Conservation (phyloP, 2,888 invertebrate genomes). For the Hirtodrosophila trivittata region DNA sequence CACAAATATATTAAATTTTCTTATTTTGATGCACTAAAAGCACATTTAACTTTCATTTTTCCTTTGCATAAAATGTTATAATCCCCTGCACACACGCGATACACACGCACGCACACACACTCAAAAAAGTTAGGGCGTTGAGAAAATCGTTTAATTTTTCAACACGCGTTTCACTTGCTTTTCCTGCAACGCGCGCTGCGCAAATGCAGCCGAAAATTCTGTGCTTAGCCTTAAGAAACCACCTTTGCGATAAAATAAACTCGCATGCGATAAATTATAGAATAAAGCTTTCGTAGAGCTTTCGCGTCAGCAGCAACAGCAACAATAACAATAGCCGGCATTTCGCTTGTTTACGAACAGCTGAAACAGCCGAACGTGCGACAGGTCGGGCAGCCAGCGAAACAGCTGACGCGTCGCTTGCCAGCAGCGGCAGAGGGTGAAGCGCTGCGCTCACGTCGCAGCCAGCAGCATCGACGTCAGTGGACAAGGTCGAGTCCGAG, state of each 20-base stretch:
- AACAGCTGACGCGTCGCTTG: conserved; percentile 29
- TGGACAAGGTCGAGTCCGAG: conserved; percentile 44
- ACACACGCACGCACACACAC: conserved; percentile 14
- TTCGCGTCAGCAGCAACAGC: conserved; percentile 27
- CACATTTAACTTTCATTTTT: conserved; percentile 29
- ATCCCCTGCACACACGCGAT: conserved; percentile 7
- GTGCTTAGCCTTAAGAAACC: conserved; percentile 50
- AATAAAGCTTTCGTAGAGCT: conserved; percentile 46
- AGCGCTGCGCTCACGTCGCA: conserved; percentile 3
- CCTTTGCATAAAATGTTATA: conserved; percentile 11
- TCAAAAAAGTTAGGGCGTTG: conserved; percentile 22
- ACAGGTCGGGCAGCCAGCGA: background rate
- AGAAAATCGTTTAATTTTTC: conserved; percentile 44
- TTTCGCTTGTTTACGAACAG: conserved; percentile 61
- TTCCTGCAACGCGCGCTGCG: conserved; percentile 74
- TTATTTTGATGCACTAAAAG: conserved; percentile 22
- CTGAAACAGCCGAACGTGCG: conserved; percentile 34
- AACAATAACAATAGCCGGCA: conserved; percentile 57
- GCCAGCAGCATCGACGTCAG: conserved; percentile 30
- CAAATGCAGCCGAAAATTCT: conserved; percentile 69
- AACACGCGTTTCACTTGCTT: conserved; percentile 60
- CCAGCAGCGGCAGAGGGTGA: conserved; percentile 15
- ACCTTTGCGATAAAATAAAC: background rate
- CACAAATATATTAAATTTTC: conserved; percentile 35
- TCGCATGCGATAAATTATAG: conserved; percentile 49